Conservation (phyloP, 2,797 vertebrate genomes). For the Centropyge bicolor region DNA sequence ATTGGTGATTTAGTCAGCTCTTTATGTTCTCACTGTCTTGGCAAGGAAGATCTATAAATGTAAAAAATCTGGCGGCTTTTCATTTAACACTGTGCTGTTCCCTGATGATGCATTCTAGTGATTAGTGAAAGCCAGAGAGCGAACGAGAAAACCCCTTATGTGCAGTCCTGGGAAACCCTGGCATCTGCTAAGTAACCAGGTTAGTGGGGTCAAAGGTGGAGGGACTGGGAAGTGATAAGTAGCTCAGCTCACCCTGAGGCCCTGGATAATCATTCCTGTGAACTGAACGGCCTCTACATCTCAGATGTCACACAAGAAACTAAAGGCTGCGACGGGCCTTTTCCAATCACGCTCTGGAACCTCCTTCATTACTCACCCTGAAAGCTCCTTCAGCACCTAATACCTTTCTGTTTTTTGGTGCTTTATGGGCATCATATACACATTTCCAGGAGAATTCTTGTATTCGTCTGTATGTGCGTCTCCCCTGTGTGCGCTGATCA, state of each 20-base stretch:
- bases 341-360: slow-evolving; percentile 40
- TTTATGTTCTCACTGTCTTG: not conserved
- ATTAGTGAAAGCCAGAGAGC: not conserved
- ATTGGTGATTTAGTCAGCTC: not conserved
- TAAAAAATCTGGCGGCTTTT: not conserved
- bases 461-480: slow-evolving; percentile 42
- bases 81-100: not conserved
- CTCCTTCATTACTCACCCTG: slow-evolving; percentile 67
- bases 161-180: not conserved
- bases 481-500: slow-evolving; percentile 56
- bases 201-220: slow-evolving; percentile 39
- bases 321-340: slow-evolving; percentile 29
- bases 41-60: not conserved
- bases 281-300: slow-evolving; percentile 8
- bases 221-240: slow-evolving; percentile 34
- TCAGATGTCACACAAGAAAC: slow-evolving; percentile 32
- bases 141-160: not conserved
- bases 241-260: slow-evolving; percentile 9
- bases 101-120: not conserved
- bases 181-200: slow-evolving; percentile 18
- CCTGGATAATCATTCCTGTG: slow-evolving; percentile 24
- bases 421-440: slow-evolving; percentile 45
- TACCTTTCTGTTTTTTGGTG: slow-evolving; percentile 37
- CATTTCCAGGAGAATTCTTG: slow-evolving; percentile 55
- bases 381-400: slow-evolving; percentile 39